Evolutionary conservation across 2,113 vertebrate genomes (phyloP), one percentile per base, ranked within the genome.

Genomic region (Maccullochella peelii): DNA sequence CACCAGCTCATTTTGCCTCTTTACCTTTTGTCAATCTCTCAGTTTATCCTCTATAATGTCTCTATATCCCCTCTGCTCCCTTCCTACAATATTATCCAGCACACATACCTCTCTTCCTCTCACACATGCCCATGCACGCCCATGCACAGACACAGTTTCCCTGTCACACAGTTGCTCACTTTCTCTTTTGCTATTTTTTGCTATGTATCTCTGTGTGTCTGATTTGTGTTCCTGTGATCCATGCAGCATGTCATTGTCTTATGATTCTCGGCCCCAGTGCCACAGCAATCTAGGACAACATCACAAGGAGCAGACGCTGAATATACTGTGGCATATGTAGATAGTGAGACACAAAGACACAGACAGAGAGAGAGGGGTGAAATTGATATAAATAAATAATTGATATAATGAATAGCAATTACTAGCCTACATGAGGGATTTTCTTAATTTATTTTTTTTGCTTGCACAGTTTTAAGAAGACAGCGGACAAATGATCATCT

Each of bases 251-350:
- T 79, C 25, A 58, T 55, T 91, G 82, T 88, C 89, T 86, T 86
- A 85, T 70, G 79, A 89, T 80, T 87, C 61, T 57, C 58, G 57
- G 73, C 49, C 74, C 47, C 62, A 10, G 76, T 47, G 74, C 80
- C 86, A 89, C 72, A 83, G 69, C 57, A 82, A 86, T 90, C 77
- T 90, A 80, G 83, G 86, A 88, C 86, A 80, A 30, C 76, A 87
- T 91, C 77, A 80, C 42, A 42, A 87, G 47, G 42, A 85, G 77
- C 72, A 84, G 72, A 79, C 66, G 67, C 25, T 58, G 78, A 50
- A 84, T 88, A 80, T 72, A 47, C 58, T 78, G 71, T 73, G 74
- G 58, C 63, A 62, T 44, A 78, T 42, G 65, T 50, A 79, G 68
- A 77, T 58, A 58, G 77, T 61, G 66, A 87, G 25, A 71, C 61